Conservation (phyloP, 1,140 invertebrate genomes). For the Heliconius eleuchia region DNA sequence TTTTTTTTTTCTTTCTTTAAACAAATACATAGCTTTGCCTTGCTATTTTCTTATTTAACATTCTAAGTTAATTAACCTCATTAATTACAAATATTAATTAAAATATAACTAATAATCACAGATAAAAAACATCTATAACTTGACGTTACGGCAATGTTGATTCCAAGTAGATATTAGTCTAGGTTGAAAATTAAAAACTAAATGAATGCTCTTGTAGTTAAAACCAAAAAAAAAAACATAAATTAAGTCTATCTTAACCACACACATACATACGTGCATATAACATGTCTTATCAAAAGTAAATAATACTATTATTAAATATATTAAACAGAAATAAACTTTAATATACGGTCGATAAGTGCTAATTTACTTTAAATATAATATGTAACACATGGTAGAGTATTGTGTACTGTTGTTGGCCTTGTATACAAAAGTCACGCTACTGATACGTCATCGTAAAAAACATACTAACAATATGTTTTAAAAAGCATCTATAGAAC, state of each 20-base stretch:
- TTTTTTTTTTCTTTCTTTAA: no score
- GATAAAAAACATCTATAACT: no score
- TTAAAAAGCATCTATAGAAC: background rate
- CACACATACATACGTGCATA: background rate
- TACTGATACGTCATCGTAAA: conserved; percentile 14
- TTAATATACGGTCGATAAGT: background rate
- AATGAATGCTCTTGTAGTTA: no score
- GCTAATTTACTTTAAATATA: background rate
- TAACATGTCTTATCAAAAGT: conserved; percentile 21
- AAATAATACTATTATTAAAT: conserved; percentile 24
- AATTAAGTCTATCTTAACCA: background rate
- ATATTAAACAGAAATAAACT: background rate
- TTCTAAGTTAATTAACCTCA: no score
- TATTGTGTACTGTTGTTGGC: conserved; percentile 26
- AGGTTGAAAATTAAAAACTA: no score
- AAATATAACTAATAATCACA: no score
- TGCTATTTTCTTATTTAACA: no score
- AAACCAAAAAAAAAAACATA: background rate
- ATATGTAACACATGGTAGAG: conserved; percentile 15
- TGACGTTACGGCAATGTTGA: no score
- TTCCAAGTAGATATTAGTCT: no score
- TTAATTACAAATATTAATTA: no score
- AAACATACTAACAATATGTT: conserved; percentile 4
- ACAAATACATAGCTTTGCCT: no score
- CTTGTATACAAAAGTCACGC: conserved; percentile 27